A percentile compares a stretch with the other conserved stretches of the same genome.
phyloP scores from a whole-genome alignment of 2,888 invertebrate genomes.

The Dicyrtoma fusca region DNA sequence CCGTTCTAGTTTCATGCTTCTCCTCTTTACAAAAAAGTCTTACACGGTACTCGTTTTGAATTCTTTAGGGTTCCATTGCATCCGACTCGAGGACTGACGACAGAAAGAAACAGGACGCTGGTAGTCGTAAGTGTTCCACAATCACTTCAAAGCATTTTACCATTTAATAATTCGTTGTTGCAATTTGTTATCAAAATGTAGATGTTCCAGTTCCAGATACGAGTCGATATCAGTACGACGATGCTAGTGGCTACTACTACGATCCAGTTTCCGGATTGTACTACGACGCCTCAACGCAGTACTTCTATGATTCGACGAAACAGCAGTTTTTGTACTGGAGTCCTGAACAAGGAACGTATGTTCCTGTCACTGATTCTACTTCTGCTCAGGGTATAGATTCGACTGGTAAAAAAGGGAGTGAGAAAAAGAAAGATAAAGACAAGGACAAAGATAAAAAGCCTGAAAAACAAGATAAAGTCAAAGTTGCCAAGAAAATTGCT shows the following conservation, averaged over 20 bases:
- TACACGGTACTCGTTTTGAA: conserved; percentile 55
- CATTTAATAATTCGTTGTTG: conserved; percentile 18
- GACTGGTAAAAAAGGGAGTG: background rate
- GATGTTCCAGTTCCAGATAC: conserved; percentile 78
- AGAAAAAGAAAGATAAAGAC: conserved; percentile 15
- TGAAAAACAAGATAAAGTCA: conserved; percentile 86
- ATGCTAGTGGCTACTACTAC: conserved; percentile 93
- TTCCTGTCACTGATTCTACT: conserved; percentile 58
- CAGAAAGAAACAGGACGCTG: conserved; percentile 12
- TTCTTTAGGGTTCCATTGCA: conserved; percentile 52
- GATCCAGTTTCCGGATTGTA: conserved; percentile 91
- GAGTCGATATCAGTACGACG: conserved; percentile 89
- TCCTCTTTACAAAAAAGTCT: conserved; percentile 50
- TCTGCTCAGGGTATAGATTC: conserved; percentile 6
- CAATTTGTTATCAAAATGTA: conserved; percentile 1
- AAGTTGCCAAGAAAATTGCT: conserved; percentile 96
- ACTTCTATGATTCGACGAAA: conserved; percentile 91
- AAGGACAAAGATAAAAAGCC: conserved; percentile 31
- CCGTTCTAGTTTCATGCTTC: conserved; percentile 53
- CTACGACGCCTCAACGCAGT: conserved; percentile 93
- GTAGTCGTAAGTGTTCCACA: conserved; percentile 23
- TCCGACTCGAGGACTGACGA: conserved; percentile 28
- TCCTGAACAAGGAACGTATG: conserved; percentile 62
- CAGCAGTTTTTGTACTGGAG: conserved; percentile 97
- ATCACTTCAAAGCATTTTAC: background rate